These are phyloP conservation scores for Belonocnema kinseyi DNA, from an alignment of 1,140 invertebrate species.

Conservation along the genomic window DNA sequence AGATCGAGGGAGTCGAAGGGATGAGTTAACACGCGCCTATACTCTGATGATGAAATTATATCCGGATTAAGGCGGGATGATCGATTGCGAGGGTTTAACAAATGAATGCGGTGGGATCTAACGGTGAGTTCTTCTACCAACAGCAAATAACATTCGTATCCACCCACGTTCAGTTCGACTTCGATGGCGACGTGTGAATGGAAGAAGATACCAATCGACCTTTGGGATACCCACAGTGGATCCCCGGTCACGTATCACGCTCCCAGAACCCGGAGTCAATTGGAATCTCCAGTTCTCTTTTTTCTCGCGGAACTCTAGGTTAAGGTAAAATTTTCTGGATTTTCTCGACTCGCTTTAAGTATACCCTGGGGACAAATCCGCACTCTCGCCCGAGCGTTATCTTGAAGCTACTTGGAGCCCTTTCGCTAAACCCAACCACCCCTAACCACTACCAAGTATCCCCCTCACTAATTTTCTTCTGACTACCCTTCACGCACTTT, in stretches of 20 bases:
- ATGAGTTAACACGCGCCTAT: not conserved
- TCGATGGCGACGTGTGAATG: constrained; percentile 42
- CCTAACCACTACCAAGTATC: constrained; percentile 35
- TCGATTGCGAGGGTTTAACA: constrained; percentile 11
- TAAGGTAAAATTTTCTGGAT: constrained; percentile 59
- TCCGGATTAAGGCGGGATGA: constrained; percentile 16
- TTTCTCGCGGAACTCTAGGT: constrained; percentile 43
- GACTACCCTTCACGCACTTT: constrained; percentile 49
- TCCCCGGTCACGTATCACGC: constrained; percentile 54
- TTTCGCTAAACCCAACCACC: constrained; percentile 44
- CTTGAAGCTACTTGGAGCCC: constrained; percentile 38
- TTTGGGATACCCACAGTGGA: constrained; percentile 46
- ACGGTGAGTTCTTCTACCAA: not conserved
- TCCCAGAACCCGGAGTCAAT: constrained; percentile 47
- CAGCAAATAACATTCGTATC: not conserved
- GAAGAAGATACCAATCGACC: constrained; percentile 54
- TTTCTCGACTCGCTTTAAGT: constrained; percentile 57
- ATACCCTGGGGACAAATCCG: constrained; percentile 68
- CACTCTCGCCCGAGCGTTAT: constrained; percentile 60
- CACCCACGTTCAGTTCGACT: not conserved
- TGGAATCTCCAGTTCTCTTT: constrained; percentile 53
- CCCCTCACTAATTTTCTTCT: constrained; percentile 66
- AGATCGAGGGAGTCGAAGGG: not conserved
- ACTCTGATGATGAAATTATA: constrained; percentile 23
- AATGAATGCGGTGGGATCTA: not conserved